Evolutionary conservation across 1,140 invertebrate genomes (phyloP).

Genomic region (Homalodisca vitripennis): DNA sequence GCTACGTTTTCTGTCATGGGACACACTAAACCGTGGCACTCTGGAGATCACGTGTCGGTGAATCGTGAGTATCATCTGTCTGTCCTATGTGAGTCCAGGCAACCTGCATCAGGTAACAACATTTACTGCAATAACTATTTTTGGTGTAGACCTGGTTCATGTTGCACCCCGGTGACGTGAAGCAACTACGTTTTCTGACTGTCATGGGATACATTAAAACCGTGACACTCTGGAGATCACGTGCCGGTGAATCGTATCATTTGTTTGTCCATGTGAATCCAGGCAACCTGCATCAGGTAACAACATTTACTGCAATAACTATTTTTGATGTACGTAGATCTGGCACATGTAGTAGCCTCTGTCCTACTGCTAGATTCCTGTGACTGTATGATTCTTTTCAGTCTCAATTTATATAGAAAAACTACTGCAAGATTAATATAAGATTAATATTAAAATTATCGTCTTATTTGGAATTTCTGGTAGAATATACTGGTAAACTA

Average conservation of each 20-base stretch:
- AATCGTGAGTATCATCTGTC: constrained; percentile 91
- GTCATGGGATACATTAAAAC: constrained; percentile 85
- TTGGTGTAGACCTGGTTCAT: too few relatives aligned
- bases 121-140: too few relatives aligned
- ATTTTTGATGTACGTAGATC: too few relatives aligned
- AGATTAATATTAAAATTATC: too few relatives aligned
- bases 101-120: constrained; percentile 60
- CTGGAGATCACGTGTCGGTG: constrained; percentile 87
- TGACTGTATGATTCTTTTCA: too few relatives aligned
- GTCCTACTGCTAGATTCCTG: too few relatives aligned
- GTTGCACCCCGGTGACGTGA: constrained; percentile 81
- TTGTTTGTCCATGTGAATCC: constrained; percentile 95
- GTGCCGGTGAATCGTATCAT: constrained; percentile 86
- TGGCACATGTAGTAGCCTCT: too few relatives aligned
- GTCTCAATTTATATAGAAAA: too few relatives aligned
- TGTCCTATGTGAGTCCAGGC: constrained; percentile 92
- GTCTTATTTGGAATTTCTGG: too few relatives aligned
- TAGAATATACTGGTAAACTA: too few relatives aligned
- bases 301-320: too few relatives aligned
- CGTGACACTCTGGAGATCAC: constrained; percentile 83
- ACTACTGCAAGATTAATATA: too few relatives aligned
- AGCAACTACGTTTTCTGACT: constrained; percentile 89
- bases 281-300: constrained; percentile 71
- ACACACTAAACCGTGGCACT: constrained; percentile 82
- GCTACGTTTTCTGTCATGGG: constrained; percentile 88